These are phyloP conservation scores for Allolobophora icterica DNA, from an alignment of 2,888 invertebrate species.

Conservation along the genomic window DNA sequence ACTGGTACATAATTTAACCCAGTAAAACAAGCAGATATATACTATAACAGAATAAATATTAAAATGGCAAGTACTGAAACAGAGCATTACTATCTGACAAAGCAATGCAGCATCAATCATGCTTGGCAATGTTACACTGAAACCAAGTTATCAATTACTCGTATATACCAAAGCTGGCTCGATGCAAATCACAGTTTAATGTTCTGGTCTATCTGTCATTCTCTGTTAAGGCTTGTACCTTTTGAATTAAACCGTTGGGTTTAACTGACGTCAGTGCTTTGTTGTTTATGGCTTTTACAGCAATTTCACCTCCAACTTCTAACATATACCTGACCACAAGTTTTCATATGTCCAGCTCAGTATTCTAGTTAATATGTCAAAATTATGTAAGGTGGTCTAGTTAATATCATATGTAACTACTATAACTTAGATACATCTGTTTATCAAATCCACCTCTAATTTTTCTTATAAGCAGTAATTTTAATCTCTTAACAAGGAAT, in stretches of 20 bases:
- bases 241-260: background rate
- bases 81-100: background rate
- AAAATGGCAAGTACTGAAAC: background rate
- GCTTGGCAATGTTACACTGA: background rate
- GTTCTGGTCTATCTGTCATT: background rate
- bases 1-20: background rate
- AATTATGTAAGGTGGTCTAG: too few species aligned
- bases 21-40: background rate
- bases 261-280: background rate
- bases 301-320: slow-evolving; percentile 6
- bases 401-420: too few species aligned
- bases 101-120: background rate
- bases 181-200: background rate
- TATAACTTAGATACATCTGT: background rate
- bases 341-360: background rate
- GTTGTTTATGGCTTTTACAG: background rate
- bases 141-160: background rate
- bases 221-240: background rate
- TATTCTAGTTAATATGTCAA: background rate
- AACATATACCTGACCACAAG: background rate
- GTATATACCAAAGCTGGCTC: background rate
- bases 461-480: background rate
- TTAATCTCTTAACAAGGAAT: background rate
- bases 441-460: background rate
- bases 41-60: background rate